Conservation (phyloP, 2,888 invertebrate species). For the Tethea ocularis region DNA sequence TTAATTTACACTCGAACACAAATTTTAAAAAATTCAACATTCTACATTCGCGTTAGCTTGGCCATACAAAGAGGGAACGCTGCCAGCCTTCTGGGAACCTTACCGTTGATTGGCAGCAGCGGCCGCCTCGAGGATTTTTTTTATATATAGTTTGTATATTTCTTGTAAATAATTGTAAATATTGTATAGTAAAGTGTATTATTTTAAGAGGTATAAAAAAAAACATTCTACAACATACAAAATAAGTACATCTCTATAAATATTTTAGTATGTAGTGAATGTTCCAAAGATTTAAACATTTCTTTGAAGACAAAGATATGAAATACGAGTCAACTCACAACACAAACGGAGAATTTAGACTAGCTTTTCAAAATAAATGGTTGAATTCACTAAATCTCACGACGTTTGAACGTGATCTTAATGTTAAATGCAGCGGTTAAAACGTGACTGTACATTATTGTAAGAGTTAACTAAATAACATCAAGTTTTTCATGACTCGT, state of each 20-base stretch:
- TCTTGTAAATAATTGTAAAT: too few relatives aligned
- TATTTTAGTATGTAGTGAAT: neutral
- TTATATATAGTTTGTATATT: too few relatives aligned
- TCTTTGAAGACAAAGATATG: neutral
- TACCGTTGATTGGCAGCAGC: too few relatives aligned
- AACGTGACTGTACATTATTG: conserved; percentile 9
- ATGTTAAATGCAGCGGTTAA: conserved; percentile 7
- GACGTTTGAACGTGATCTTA: conserved; percentile 6
- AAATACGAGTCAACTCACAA: neutral
- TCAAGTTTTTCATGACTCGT: neutral
- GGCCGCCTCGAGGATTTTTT: too few relatives aligned
- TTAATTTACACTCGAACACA: too few relatives aligned
- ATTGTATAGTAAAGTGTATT: too few relatives aligned
- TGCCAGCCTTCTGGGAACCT: too few relatives aligned
- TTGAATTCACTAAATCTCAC: conserved; percentile 11
- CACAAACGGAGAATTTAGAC: neutral
- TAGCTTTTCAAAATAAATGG: conserved; percentile 1
- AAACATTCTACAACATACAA: neutral
- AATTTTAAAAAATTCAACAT: too few relatives aligned
- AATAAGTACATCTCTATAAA: neutral
- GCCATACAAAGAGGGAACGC: too few relatives aligned
- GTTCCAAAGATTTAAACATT: neutral
- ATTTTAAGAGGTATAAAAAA: too few relatives aligned
- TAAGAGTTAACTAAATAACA: neutral
- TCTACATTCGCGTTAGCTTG: too few relatives aligned